These are phyloP conservation scores for Apis cerana DNA, from an alignment of 1,140 invertebrate genomes.

Conservation along the genomic window DNA sequence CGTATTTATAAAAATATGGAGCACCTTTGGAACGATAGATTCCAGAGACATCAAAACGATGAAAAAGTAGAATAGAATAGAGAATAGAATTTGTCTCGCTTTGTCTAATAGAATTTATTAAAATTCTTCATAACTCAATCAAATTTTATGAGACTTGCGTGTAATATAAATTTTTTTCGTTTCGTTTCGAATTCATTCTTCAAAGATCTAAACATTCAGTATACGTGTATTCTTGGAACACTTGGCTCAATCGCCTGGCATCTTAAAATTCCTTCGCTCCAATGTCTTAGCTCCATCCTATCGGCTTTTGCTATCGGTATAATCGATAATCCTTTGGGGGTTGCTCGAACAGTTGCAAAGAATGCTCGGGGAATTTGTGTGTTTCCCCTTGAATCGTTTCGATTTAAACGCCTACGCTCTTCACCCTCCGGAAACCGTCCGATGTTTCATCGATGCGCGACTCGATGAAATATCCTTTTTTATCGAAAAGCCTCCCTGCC, in stretches of 20 bases:
- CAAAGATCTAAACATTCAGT: no score
- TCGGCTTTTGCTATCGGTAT: neutral
- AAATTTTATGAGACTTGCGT: no score
- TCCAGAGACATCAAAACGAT: no score
- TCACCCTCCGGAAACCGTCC: neutral
- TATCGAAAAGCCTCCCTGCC: neutral
- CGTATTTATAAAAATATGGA: no score
- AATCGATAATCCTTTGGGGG: constrained; percentile 23
- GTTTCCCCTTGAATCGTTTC: neutral
- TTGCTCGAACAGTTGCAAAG: neutral
- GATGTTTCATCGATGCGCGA: neutral
- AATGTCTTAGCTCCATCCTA: constrained; percentile 11
- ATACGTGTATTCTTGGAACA: neutral
- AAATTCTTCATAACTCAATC: no score
- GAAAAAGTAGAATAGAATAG: no score
- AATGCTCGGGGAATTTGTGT: constrained; percentile 2
- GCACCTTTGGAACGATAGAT: no score
- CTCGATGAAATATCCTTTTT: neutral
- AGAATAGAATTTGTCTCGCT: no score
- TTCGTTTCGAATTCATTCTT: no score
- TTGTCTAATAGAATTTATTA: no score
- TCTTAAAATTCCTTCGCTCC: neutral
- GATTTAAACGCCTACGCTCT: neutral
- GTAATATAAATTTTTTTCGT: no score
- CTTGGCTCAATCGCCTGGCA: constrained; percentile 12